Base-by-base conservation (phyloP, 1,140 invertebrate genomes). In the Drosophila subpulchrella region DNA sequence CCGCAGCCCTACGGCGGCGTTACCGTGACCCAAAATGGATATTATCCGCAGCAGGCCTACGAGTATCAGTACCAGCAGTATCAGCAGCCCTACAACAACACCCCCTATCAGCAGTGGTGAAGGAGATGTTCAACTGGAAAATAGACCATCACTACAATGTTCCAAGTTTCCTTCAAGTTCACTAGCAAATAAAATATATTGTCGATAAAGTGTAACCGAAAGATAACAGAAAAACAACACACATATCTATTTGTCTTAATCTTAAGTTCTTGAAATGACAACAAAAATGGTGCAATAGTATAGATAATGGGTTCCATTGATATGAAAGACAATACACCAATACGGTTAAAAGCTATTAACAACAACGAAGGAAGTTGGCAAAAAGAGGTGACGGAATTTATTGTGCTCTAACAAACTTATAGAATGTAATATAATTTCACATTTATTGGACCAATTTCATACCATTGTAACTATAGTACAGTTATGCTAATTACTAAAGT, bases 31-130 rank as follows among this genome's bases (percentile, higher is more conserved):
- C 47, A 77, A 15, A 47, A 58, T 4, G 65, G 79, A 4, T 88
- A 88, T 39, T 88, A 88, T 74, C 65, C 65, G 0, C 83, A 89
- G 30, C 83, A 74, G 51, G 54, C 30, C 32, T 86, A 83, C 50
- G 80, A 82, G 34, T 82, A 79, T 48, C 78, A 81, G 47, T 47
- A 77, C 11, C 76, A 84, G 15, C 65, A 86, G 13, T 83, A 68
- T 46, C 58, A 59, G 42, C 72, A 73, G 20, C 68, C 32, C 7
- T 34, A 34, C 32, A 71, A 66, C 44, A 77, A 62, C 8, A 81
- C 81, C 0, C 86, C 78, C 4, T 90, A 90, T 81, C 74, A 73
- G 1, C 58, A 63, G 12, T 90, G 74, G 73, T 90, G 74, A 53
- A 62, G 27, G 27, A 12, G 44, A 61, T 4, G 34, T 36, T 15